A percentile compares a stretch with the other conserved stretches of the same genome.
Evolutionary conservation across 2,888 invertebrate genomes (phyloP).

Genomic region (Pelosia muscerda): DNA sequence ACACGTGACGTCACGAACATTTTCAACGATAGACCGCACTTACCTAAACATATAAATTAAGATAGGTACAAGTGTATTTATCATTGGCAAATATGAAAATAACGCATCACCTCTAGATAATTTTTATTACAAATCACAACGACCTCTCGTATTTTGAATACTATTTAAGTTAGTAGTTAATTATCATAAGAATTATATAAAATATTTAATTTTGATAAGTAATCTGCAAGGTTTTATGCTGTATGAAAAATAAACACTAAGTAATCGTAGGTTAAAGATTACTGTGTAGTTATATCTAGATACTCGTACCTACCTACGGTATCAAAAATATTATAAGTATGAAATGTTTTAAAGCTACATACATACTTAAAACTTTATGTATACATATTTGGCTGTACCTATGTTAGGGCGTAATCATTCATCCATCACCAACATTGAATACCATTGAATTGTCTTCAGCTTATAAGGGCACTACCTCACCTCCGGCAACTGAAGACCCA

Average conservation of each 20-base stretch:
- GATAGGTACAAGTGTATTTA: conserved; percentile 13
- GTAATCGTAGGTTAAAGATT: conserved; percentile 5
- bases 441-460: neutral
- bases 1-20: neutral
- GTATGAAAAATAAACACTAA: neutral
- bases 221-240: neutral
- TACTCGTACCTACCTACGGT: neutral
- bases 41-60: conserved; percentile 2
- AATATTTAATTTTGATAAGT: conserved; percentile 7
- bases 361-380: too few relatives aligned
- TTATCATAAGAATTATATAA: neutral
- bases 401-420: too few relatives aligned
- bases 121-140: conserved; percentile 21
- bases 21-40: neutral
- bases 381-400: neutral
- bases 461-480: too few relatives aligned
- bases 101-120: conserved; percentile 23
- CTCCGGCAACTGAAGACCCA: too few relatives aligned
- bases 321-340: too few relatives aligned
- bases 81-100: conserved; percentile 9
- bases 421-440: too few relatives aligned
- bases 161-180: neutral
- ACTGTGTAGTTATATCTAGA: neutral
- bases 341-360: too few relatives aligned
- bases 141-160: conserved; percentile 16